These are phyloP conservation scores for Schizotus pectinicornis DNA, from an alignment of 2,888 invertebrate genomes.

Conservation along the genomic window DNA sequence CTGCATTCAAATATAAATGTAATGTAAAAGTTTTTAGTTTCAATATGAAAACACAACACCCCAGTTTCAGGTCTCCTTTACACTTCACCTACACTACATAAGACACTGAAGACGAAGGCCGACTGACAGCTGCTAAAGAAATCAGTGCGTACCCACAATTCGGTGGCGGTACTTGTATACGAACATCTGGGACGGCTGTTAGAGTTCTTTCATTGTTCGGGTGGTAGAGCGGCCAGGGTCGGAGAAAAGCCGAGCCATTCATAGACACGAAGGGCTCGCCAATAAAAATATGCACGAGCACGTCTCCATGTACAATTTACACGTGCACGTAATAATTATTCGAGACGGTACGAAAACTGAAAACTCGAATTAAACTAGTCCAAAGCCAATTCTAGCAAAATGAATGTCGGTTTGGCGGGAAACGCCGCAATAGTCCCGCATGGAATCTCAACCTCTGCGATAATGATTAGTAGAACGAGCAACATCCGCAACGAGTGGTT, in stretches of 20 bases:
- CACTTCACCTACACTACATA: constrained; percentile 16
- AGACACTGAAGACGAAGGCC: constrained; percentile 12
- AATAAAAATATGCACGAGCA: constrained; percentile 23
- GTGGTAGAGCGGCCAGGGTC: constrained; percentile 28
- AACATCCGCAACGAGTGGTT: constrained; percentile 21
- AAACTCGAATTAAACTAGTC: no score
- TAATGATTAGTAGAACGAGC: constrained; percentile 26
- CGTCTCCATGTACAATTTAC: background rate
- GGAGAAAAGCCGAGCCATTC: constrained; percentile 12
- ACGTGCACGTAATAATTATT: constrained; percentile 5
- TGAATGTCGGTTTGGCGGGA: constrained; percentile 22
- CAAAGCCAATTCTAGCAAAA: no score
- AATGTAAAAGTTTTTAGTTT: constrained; percentile 6
- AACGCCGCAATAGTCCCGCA: constrained; percentile 17
- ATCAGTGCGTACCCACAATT: constrained; percentile 35
- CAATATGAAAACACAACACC: background rate
- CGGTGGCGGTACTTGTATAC: constrained; percentile 22
- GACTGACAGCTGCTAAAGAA: constrained; percentile 38
- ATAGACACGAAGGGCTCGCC: constrained; percentile 9
- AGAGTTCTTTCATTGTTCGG: constrained; percentile 35
- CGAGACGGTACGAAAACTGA: constrained; percentile 6
- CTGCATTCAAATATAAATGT: constrained; percentile 3
- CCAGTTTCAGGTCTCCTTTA: constrained; percentile 10
- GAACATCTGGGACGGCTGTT: constrained; percentile 39
- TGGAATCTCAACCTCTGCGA: constrained; percentile 1